phyloP scores from a whole-genome alignment of 2,113 vertebrate genomes.

The Leptocoma aspasia region DNA sequence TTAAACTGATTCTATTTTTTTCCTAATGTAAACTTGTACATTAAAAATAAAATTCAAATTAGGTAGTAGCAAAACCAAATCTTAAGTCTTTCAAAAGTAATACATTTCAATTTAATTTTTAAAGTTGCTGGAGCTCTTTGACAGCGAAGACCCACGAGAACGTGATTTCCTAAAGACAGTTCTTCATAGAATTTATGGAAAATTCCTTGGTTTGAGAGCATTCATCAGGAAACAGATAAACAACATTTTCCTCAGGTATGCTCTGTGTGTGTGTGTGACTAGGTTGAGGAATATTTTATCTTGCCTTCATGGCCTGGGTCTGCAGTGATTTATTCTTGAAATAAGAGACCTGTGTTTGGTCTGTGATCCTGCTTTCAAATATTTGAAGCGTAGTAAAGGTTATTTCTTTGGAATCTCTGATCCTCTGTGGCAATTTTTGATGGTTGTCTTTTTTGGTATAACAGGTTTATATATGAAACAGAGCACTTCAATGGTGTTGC shows the following conservation, averaged over 20 bases:
- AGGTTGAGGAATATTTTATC: neutral
- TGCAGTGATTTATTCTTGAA: neutral
- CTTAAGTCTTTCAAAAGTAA: conserved; percentile 57
- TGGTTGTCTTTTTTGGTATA: neutral
- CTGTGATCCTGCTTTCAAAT: neutral
- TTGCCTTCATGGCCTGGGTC: neutral
- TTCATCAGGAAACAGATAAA: conserved; percentile 99
- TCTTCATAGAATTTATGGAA: conserved; percentile 96
- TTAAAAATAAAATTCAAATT: neutral
- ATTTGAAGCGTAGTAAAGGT: neutral
- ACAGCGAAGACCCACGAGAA: conserved; percentile 97
- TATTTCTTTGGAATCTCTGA: neutral
- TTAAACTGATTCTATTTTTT: neutral
- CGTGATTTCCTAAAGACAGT: conserved; percentile 97
- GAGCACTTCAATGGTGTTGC: conserved; percentile 87
- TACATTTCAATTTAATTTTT: conserved; percentile 59
- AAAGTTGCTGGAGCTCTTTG: conserved; percentile 95
- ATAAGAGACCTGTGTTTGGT: neutral
- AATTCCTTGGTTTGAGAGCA: conserved; percentile 94
- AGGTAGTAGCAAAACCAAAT: neutral
- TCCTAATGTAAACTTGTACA: neutral
- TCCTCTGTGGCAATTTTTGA: neutral
- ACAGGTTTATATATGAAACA: conserved; percentile 87
- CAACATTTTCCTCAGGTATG: conserved; percentile 96
- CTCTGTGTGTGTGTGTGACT: neutral